Conservation (phyloP, 2,113 vertebrate genomes). For the Piprites chloris region DNA sequence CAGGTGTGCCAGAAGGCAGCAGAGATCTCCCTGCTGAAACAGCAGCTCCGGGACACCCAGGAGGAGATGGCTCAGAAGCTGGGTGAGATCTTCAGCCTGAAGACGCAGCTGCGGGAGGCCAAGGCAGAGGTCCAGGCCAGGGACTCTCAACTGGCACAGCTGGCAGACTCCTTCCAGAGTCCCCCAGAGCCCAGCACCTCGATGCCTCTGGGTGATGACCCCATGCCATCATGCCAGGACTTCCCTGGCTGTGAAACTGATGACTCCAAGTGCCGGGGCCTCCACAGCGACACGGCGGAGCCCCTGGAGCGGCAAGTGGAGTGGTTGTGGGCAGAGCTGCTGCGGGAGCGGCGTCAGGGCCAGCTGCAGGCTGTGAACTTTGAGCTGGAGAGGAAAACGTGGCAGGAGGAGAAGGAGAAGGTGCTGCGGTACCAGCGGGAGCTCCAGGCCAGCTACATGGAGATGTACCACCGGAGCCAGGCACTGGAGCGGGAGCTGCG, state of each 20-base stretch:
- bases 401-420: slow-evolving; percentile 91
- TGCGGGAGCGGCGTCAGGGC: slow-evolving; percentile 89
- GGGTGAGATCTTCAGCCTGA: slow-evolving; percentile 92
- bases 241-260: slow-evolving; percentile 73
- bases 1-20: slow-evolving; percentile 94
- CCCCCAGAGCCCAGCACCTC: neutral
- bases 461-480: slow-evolving; percentile 93
- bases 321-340: slow-evolving; percentile 88
- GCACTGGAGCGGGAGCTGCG: slow-evolving; percentile 84
- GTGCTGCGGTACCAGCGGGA: slow-evolving; percentile 74
- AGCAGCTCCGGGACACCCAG: slow-evolving; percentile 93
- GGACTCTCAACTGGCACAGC: slow-evolving; percentile 82
- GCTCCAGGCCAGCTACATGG: slow-evolving; percentile 94
- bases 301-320: slow-evolving; percentile 72
- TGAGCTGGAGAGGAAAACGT: slow-evolving; percentile 88
- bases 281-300: slow-evolving; percentile 66
- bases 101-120: slow-evolving; percentile 88
- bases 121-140: slow-evolving; percentile 79
- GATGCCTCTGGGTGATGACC: slow-evolving; percentile 51
- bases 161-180: slow-evolving; percentile 79
- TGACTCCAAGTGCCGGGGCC: slow-evolving; percentile 75
- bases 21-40: slow-evolving; percentile 93
- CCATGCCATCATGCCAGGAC: slow-evolving; percentile 62
- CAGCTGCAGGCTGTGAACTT: slow-evolving; percentile 89
- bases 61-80: slow-evolving; percentile 92